A percentile compares a stretch with the other conserved stretches of the same genome.
phyloP scores from a whole-genome alignment of 2,888 invertebrate species.

The Himalopsyche japonica region DNA sequence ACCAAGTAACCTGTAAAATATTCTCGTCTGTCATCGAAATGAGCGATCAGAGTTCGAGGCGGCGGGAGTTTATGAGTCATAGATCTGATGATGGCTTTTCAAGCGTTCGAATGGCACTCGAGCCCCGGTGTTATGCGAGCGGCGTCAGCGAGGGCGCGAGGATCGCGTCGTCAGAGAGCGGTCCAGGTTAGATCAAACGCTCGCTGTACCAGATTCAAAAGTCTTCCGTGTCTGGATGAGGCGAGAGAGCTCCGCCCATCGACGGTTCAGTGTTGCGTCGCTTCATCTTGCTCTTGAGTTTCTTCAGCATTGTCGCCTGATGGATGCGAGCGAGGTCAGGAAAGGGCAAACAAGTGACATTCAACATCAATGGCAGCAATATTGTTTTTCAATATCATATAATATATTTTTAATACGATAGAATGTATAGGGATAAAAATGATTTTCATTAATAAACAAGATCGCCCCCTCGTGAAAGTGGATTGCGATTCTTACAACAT shows the following conservation, averaged over 20 bases:
- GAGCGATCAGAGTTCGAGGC: neutral
- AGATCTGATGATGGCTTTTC: too few relatives aligned
- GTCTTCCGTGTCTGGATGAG: constrained; percentile 57
- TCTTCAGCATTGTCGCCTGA: constrained; percentile 99
- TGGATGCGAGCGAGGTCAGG: constrained; percentile 51
- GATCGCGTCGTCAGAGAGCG: constrained; percentile 23
- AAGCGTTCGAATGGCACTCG: too few relatives aligned
- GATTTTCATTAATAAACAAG: neutral
- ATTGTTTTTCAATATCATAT: neutral
- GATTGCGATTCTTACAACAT: neutral
- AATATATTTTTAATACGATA: neutral
- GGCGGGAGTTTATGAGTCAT: too few relatives aligned
- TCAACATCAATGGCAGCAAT: constrained; percentile 32
- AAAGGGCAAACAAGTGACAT: constrained; percentile 29
- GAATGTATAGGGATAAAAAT: neutral
- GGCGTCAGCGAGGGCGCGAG: neutral
- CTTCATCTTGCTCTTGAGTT: constrained; percentile 95
- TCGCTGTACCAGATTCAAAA: constrained; percentile 75
- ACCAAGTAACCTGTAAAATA: neutral
- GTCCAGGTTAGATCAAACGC: constrained; percentile 66
- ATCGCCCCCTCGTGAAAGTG: neutral
- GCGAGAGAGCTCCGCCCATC: constrained; percentile 59
- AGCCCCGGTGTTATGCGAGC: neutral
- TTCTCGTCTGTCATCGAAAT: neutral
- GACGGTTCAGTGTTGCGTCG: constrained; percentile 90